phyloP scores from a whole-genome alignment of 2,888 invertebrate genomes.

The Panzeria rudis region DNA sequence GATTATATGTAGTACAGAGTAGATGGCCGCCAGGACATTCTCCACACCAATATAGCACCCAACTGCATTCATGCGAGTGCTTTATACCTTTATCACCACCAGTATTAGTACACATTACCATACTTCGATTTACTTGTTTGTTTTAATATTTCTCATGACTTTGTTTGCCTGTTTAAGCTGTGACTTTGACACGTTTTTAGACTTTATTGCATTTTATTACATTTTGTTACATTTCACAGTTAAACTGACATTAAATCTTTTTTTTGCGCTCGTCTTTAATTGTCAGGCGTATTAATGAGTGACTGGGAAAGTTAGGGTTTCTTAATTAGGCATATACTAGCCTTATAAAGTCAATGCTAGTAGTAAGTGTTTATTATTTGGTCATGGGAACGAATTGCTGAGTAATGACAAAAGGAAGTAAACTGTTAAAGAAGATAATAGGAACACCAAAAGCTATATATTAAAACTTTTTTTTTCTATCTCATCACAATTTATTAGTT shows the following conservation, averaged over 20 bases:
- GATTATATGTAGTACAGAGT: conserved; percentile 24
- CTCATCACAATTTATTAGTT: not conserved
- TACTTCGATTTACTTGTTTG: conserved; percentile 42
- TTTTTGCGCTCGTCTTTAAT: conserved; percentile 25
- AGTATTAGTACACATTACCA: not conserved
- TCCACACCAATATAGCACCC: not conserved
- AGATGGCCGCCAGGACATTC: conserved; percentile 44
- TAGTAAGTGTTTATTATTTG: conserved; percentile 8
- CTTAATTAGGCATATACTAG: conserved; percentile 46
- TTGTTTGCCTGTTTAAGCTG: conserved; percentile 76
- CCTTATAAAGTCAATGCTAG: not conserved
- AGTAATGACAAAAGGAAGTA: not conserved
- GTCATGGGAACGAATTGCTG: conserved; percentile 49
- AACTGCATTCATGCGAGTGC: not conserved
- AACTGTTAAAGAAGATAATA: not conserved
- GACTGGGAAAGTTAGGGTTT: conserved; percentile 50
- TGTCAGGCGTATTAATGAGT: conserved; percentile 44
- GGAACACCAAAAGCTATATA: not conserved
- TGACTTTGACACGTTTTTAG: conserved; percentile 83
- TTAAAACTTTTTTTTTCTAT: not conserved
- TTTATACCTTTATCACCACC: conserved; percentile 2
- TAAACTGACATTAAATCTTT: conserved; percentile 68
- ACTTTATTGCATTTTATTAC: conserved; percentile 82
- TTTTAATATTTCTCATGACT: conserved; percentile 47
- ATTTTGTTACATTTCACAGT: conserved; percentile 74